Evolutionary conservation across 2,888 invertebrate genomes (phyloP), one percentile per base, ranked within the genome.

Genomic region (Cryptocheilus praepositus): DNA sequence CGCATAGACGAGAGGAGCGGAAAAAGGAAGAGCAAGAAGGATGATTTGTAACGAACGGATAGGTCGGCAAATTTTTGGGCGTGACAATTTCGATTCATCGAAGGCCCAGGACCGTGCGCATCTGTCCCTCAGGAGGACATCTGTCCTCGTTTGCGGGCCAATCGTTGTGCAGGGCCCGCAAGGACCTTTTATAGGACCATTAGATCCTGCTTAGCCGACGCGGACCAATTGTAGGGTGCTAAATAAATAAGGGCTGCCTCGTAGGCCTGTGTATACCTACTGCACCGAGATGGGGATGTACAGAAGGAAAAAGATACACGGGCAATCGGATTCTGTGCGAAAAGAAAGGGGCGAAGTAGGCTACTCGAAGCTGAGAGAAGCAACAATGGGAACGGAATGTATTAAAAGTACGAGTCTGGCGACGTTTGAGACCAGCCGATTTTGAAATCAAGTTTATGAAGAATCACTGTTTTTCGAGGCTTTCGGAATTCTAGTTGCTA

Each of bases 211-310:
- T 88, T 88, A 88, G 84, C 72, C 76, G 75, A 78, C 76, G 74
- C 81, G 80, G 82, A 81, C 87, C 88, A 88, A 87, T 88, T 87
- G 86, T 83, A 88, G 86, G 85, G 84, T 87, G 85, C 84, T 88
- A 85, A 87, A 88, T 86, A 87, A 88, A 88, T 87, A 88, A 87
- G 85, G 86, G 85, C 80, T 80, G 16, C 16, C 18, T 2, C 49
- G 36, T 49, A 49, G 16, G 1, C 25, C 49, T 49, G 49, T 49
- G n/a, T 16, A 16, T 19, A 19, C 49, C n/a, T 19, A 15, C n/a
- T 4, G n/a, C 46, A 46, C n/a, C 18, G 49, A 49, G 49, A n/a
- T n/a, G 36, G 36, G 36, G 36, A 36, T 8, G 36, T 11, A 11
- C 36, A 11, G 36, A 11, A 2, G 13, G 36, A 36, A 11, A 7